phyloP scores from a whole-genome alignment of 2,797 vertebrate genomes.

The Alcedo quadribrachys region DNA sequence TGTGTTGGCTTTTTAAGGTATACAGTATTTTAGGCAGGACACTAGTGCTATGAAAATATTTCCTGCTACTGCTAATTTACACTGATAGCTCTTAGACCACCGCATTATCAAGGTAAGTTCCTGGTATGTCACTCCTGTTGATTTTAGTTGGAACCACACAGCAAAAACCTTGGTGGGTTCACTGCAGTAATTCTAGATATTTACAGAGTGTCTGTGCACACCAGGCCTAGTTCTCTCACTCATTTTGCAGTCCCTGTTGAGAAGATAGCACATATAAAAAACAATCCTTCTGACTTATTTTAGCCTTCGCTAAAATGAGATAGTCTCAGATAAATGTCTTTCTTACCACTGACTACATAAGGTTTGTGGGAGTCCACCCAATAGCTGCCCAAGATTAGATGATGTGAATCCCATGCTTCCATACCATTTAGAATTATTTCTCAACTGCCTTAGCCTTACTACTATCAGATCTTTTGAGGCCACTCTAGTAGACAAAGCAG shows the following conservation, averaged over 20 bases:
- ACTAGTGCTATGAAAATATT: background rate
- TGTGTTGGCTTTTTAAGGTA: background rate
- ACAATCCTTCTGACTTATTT: background rate
- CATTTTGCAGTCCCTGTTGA: background rate
- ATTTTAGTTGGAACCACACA: background rate
- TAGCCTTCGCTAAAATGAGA: background rate
- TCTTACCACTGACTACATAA: background rate
- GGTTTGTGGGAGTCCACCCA: background rate
- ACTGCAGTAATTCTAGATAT: background rate
- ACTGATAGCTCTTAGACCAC: background rate
- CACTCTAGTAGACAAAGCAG: background rate
- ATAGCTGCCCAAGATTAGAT: background rate
- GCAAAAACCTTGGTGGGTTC: background rate
- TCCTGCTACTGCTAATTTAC: background rate
- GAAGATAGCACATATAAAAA: background rate
- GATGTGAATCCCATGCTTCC: background rate
- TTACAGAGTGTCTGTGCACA: background rate
- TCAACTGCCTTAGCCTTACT: background rate
- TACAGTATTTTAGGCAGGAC: slow-evolving; percentile 8
- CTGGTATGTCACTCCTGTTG: background rate
- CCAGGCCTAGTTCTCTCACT: background rate
- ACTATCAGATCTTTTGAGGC: background rate
- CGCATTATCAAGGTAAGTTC: background rate
- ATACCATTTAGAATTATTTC: background rate
- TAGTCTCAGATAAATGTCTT: background rate